phyloP scores from a whole-genome alignment of 2,113 vertebrate species.

The Vulpes ferrilata region DNA sequence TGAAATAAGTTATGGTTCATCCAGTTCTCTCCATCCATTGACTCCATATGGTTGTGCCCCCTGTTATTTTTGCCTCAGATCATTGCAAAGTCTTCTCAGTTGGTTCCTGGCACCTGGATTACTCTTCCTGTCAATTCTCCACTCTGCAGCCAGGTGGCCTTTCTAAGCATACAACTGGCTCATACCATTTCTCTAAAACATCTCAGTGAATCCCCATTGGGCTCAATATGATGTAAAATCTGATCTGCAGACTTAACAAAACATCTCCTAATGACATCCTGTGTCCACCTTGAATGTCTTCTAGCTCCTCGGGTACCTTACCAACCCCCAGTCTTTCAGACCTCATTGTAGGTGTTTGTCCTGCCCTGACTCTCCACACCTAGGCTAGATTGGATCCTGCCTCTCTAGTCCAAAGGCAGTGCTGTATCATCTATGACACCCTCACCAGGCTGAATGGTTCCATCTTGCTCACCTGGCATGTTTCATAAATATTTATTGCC shows the following conservation, averaged over 20 bases:
- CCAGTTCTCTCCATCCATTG: not conserved
- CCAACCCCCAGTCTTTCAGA: not conserved
- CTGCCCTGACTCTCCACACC: not conserved
- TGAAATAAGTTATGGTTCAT: not conserved
- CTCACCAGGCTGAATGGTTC: not conserved
- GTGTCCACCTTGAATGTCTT: not conserved
- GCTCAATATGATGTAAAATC: not conserved
- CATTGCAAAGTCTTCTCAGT: not conserved
- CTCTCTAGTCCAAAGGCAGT: not conserved
- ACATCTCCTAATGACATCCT: not conserved
- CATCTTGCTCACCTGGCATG: not conserved
- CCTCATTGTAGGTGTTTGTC: not conserved
- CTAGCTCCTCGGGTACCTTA: not conserved
- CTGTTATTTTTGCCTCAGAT: not conserved
- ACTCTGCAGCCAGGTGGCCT: not conserved
- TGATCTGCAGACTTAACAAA: not conserved
- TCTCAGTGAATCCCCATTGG: not conserved
- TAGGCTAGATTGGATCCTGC: not conserved
- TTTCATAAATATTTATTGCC: not conserved
- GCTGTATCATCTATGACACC: not conserved
- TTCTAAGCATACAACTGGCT: not conserved
- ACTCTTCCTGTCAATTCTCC: not conserved
- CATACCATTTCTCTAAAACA: not conserved
- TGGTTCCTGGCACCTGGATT: not conserved
- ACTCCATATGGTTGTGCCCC: not conserved